phyloP scores from a whole-genome alignment of 2,113 vertebrate genomes.

The Hemibagrus wyckioides region DNA sequence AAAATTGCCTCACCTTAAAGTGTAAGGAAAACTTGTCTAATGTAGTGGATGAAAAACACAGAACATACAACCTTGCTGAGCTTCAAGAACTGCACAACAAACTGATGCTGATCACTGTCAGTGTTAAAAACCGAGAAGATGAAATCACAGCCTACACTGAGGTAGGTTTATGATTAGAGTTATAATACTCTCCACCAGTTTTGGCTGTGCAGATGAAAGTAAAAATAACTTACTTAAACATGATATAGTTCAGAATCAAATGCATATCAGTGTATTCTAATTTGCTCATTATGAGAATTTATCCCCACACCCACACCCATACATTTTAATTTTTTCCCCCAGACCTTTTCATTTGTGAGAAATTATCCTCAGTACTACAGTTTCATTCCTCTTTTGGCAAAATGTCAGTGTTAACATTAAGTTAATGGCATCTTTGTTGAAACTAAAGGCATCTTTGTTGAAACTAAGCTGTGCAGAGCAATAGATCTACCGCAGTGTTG shows the following conservation, averaged over 20 bases:
- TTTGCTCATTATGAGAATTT: background rate
- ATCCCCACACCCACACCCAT: background rate
- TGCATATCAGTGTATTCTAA: background rate
- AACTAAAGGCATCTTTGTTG: background rate
- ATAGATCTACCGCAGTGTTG: background rate
- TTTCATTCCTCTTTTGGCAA: background rate
- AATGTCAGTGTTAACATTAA: background rate
- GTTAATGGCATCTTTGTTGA: no score
- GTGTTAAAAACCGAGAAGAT: slow-evolving; percentile 68
- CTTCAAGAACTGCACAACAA: slow-evolving; percentile 81
- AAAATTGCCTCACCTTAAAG: slow-evolving; percentile 45
- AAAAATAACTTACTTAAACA: background rate
- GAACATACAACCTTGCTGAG: slow-evolving; percentile 69
- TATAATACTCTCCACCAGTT: background rate
- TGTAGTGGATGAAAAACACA: background rate
- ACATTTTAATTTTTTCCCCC: background rate
- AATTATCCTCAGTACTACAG: background rate
- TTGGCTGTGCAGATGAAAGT: background rate
- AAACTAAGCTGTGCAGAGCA: background rate
- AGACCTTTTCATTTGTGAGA: background rate
- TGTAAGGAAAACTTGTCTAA: slow-evolving; percentile 4
- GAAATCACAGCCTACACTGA: slow-evolving; percentile 79
- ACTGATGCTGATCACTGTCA: slow-evolving; percentile 82
- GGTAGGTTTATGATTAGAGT: slow-evolving; percentile 61
- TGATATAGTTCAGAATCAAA: background rate